Percentiles rank a stretch among this genome's conserved stretches.
phyloP scores from a whole-genome alignment of 1,140 invertebrate genomes.

The Arctopsyche grandis region DNA sequence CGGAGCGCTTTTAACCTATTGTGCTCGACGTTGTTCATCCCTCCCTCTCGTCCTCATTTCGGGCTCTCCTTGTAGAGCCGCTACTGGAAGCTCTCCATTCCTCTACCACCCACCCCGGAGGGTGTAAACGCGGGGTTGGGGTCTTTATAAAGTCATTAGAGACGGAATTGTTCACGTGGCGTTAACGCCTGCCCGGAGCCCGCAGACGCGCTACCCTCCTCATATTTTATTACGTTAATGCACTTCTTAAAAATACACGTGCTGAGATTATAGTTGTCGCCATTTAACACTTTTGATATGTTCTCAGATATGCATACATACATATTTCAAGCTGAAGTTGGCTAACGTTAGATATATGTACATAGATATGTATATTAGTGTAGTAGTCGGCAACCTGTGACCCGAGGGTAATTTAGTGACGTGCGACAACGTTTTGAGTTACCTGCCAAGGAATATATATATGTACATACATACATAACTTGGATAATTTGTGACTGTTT shows the following conservation, averaged over 20 bases:
- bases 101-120: background rate
- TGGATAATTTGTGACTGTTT: too few species aligned
- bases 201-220: conserved; percentile 14
- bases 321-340: too few species aligned
- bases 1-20: background rate
- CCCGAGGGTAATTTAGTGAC: too few species aligned
- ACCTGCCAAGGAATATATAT: too few species aligned
- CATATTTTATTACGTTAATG: background rate
- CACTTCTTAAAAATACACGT: background rate
- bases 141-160: conserved; percentile 42
- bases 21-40: background rate
- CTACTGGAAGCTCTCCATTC: background rate
- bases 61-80: background rate
- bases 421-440: too few species aligned
- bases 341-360: too few species aligned
- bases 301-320: too few species aligned
- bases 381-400: too few species aligned
- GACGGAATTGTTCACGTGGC: conserved; percentile 37
- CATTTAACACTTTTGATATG: too few species aligned
- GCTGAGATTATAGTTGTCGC: too few species aligned
- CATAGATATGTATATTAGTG: too few species aligned
- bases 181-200: background rate
- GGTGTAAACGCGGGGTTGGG: background rate
- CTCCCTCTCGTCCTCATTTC: background rate
- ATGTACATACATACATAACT: too few species aligned